Evolutionary conservation across 2,113 vertebrate species (phyloP), one percentile per base, ranked within the genome.

Genomic region (Strigops habroptila): DNA sequence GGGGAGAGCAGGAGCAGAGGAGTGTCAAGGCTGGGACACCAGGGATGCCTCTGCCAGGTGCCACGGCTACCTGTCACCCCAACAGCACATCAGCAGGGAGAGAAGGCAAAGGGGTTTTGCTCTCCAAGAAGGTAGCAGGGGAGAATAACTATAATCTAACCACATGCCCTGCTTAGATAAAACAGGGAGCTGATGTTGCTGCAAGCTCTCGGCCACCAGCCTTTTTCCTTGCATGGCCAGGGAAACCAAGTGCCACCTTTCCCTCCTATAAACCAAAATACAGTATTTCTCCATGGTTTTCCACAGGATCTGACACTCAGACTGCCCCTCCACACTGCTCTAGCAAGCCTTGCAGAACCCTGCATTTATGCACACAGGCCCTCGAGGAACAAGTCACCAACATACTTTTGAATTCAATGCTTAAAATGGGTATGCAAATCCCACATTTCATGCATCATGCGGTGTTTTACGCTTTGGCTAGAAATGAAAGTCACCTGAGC

Each of bases 401-500:
- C 12, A 16, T 3, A 84, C 64, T 91, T 91, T 39, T 57, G 67
- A 96, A 77, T 74, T 53, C 3, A 22, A 49, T 44, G 41, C 53
- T 91, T 91, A 76, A 82, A 94, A 91, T 18, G 82, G 82, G 84
- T 96, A 90, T 97, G 95, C 90, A 96, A 96, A 96, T 94, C 94
- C 94, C 94, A 53, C 93, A 96, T 96, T 96, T 96, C 95, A 95
- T 95, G 94, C 95, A 91, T 91, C 93, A 13, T 1, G 63, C 90
- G 90, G 91, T 94, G 94, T 95, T 95, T 85, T 92, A 95, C 6
- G 63, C 93, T 85, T 76, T 94, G 95, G 95, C 90, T 94, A 80
- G 85, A 59, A 96, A 90, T 95, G 90, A 97, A 96, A 96, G 93
- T 96, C 90, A 97, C 93, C 95, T 86, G 91, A 91, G 94, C 69